Evolutionary conservation across 2,888 invertebrate species (phyloP).

Genomic region (Erebia epiphron): DNA sequence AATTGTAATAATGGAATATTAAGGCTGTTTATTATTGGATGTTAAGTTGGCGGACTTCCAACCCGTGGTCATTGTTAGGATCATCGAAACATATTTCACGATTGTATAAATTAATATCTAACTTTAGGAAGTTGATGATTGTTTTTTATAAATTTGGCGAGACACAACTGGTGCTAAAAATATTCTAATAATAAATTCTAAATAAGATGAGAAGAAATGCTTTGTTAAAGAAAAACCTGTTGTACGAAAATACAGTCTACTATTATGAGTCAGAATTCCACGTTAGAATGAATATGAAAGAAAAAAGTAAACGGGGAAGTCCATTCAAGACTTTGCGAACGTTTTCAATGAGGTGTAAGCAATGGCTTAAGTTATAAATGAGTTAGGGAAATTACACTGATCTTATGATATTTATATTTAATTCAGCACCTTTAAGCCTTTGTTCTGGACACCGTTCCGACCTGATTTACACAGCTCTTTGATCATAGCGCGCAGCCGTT

Average conservation of each 20-base stretch:
- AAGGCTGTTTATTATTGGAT: constrained; percentile 49
- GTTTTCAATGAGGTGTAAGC: constrained; percentile 26
- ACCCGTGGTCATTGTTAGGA: constrained; percentile 48
- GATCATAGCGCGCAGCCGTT: constrained; percentile 69
- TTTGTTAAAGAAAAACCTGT: background rate
- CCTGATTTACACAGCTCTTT: constrained; percentile 66
- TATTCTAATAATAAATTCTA: background rate
- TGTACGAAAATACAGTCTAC: background rate
- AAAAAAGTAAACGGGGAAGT: background rate
- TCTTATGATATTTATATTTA: constrained; percentile 51
- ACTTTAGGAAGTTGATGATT: constrained; percentile 23
- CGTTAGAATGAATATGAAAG: background rate
- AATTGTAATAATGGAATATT: constrained; percentile 47
- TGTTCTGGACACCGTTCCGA: constrained; percentile 52
- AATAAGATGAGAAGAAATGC: background rate
- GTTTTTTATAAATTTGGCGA: background rate
- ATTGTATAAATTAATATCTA: constrained; percentile 46
- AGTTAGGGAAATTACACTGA: constrained; percentile 24
- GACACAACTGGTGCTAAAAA: background rate
- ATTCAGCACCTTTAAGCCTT: constrained; percentile 54
- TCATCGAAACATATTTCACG: constrained; percentile 46
- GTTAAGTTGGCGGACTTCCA: constrained; percentile 49
- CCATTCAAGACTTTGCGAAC: constrained; percentile 21
- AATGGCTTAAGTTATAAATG: constrained; percentile 19
- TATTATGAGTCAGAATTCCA: background rate